Conservation (phyloP, 2,888 invertebrate genomes). For the Anorthoa munda region DNA sequence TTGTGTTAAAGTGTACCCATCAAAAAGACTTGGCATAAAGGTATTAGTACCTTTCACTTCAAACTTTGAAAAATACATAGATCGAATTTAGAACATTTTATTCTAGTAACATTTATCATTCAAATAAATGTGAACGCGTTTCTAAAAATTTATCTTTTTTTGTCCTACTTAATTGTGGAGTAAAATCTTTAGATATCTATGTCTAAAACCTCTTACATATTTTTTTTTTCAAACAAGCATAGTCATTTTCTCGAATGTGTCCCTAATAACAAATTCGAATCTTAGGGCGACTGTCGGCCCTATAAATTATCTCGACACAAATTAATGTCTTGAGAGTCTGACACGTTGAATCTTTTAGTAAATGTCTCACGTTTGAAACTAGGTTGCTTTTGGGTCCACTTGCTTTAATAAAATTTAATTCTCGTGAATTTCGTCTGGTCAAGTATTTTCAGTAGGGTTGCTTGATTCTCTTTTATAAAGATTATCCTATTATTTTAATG, state of each 20-base stretch:
- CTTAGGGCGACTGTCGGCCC: slow-evolving; percentile 8
- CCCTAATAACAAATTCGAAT: slow-evolving; percentile 32
- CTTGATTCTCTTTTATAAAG: background rate
- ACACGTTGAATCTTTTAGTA: slow-evolving; percentile 49
- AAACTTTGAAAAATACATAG: background rate
- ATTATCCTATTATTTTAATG: too few relatives aligned
- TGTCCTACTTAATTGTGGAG: background rate
- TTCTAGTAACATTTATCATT: slow-evolving; percentile 1
- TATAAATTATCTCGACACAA: slow-evolving; percentile 49
- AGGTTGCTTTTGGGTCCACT: background rate
- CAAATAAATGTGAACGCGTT: background rate
- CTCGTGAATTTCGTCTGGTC: background rate
- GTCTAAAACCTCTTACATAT: background rate
- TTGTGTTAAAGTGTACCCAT: too few relatives aligned
- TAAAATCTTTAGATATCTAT: background rate
- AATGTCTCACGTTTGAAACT: slow-evolving; percentile 19
- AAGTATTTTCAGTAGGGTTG: background rate
- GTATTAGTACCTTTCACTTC: too few relatives aligned
- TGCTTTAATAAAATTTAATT: background rate
- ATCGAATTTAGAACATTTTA: background rate
- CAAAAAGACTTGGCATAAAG: too few relatives aligned
- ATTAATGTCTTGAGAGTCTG: slow-evolving; percentile 44
- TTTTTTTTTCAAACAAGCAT: background rate
- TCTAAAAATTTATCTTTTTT: background rate
- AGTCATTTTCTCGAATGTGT: slow-evolving; percentile 1